These are phyloP conservation scores for Drosophila borborema DNA, from an alignment of 2,888 invertebrate genomes.

Conservation along the genomic window DNA sequence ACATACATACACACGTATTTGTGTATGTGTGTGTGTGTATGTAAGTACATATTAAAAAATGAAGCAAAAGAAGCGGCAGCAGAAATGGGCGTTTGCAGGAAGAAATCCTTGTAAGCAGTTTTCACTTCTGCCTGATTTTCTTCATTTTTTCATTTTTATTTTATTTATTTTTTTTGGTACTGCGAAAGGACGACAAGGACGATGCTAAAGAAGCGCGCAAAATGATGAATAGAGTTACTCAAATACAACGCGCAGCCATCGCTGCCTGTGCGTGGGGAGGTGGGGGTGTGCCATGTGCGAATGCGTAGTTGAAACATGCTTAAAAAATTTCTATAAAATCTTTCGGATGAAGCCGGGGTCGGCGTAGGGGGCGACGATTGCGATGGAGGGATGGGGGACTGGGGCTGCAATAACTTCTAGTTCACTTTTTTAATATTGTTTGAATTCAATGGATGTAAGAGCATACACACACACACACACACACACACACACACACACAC, in stretches of 20 bases:
- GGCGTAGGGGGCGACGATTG: background rate
- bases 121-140: constrained; percentile 69
- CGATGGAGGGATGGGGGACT: background rate
- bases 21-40: constrained; percentile 6
- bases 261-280: background rate
- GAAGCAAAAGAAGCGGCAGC: constrained; percentile 14
- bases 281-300: constrained; percentile 6
- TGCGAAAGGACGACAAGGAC: constrained; percentile 15
- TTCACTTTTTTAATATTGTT: constrained; percentile 77
- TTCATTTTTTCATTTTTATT: constrained; percentile 23
- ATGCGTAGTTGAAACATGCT: constrained; percentile 79
- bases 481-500: background rate
- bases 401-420: constrained; percentile 73
- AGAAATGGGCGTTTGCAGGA: constrained; percentile 1
- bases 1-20: constrained; percentile 2
- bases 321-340: constrained; percentile 78
- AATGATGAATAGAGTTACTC: constrained; percentile 80
- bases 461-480: constrained; percentile 5
- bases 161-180: constrained; percentile 3
- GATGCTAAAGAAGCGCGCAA: constrained; percentile 64
- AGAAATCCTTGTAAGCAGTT: constrained; percentile 80
- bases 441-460: constrained; percentile 53
- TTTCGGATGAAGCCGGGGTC: constrained; percentile 7
- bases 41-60: constrained; percentile 60
- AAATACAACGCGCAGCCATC: constrained; percentile 55